Evolutionary conservation across 2,797 vertebrate genomes (phyloP).

Genomic region (Aulostomus chinensis): DNA sequence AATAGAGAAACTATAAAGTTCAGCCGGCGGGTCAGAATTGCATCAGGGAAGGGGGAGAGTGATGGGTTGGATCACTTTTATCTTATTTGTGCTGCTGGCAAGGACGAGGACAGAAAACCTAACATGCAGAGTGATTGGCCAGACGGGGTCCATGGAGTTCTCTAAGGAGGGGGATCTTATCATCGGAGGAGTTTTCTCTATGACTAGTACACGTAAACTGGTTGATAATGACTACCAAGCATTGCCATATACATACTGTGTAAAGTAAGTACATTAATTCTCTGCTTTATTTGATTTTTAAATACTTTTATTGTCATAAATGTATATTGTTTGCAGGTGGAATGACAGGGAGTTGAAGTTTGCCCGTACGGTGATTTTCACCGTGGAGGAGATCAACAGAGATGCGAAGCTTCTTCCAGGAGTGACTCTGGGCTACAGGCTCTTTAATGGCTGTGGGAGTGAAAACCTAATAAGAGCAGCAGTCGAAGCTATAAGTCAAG

Average conservation of each 20-base stretch:
- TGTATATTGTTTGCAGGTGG: conserved; percentile 45
- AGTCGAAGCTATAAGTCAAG: conserved; percentile 52
- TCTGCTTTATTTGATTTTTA: not conserved
- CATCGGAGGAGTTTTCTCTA: conserved; percentile 69
- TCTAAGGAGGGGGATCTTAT: conserved; percentile 67
- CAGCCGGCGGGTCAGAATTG: not conserved
- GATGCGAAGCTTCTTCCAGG: conserved; percentile 54
- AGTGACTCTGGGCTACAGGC: conserved; percentile 60
- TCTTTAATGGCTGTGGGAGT: conserved; percentile 63
- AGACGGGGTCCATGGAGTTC: conserved; percentile 60
- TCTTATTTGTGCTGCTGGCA: conserved; percentile 51
- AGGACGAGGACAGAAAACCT: conserved; percentile 49
- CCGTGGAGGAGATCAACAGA: conserved; percentile 69
- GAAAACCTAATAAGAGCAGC: conserved; percentile 61
- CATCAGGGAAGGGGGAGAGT: conserved; percentile 22
- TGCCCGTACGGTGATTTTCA: conserved; percentile 66
- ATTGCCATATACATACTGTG: conserved; percentile 47
- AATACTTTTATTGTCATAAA: not conserved
- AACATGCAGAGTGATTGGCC: conserved; percentile 58
- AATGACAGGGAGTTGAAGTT: conserved; percentile 71
- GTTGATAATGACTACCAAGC: conserved; percentile 40
- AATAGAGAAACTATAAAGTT: conserved; percentile 42
- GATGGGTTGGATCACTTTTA: conserved; percentile 54
- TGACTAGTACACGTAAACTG: conserved; percentile 35
- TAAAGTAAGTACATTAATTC: conserved; percentile 34